Conservation (phyloP, 2,888 invertebrate genomes). For the Pilophorus perplexus region DNA sequence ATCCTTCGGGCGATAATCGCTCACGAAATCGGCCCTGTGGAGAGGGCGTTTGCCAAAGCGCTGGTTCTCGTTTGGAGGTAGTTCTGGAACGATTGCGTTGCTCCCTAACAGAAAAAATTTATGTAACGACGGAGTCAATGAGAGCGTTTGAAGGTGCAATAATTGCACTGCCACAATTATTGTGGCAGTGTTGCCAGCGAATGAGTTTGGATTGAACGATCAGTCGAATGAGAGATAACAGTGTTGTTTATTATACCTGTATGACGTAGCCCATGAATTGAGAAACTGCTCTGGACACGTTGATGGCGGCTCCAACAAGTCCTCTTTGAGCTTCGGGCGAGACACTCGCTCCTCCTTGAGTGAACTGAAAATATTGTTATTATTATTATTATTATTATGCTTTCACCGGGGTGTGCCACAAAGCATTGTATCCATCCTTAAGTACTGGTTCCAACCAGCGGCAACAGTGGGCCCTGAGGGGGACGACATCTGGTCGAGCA, state of each 20-base stretch:
- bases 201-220: background rate
- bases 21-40: slow-evolving; percentile 28
- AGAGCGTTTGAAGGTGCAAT: background rate
- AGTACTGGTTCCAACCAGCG: no score
- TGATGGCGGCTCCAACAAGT: slow-evolving; percentile 67
- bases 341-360: background rate
- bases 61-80: slow-evolving; percentile 47
- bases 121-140: no score
- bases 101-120: slow-evolving; percentile 61
- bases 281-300: slow-evolving; percentile 73
- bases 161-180: no score
- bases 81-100: slow-evolving; percentile 65
- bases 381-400: no score
- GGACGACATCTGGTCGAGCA: no score
- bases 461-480: no score
- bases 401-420: no score
- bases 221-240: background rate
- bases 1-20: no score
- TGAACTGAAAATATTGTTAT: no score
- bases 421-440: no score
- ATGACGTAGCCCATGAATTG: slow-evolving; percentile 74
- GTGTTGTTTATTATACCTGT: slow-evolving; percentile 65
- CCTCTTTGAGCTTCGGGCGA: slow-evolving; percentile 39
- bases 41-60: slow-evolving; percentile 44
- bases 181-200: background rate